These are phyloP conservation scores for Salpingus planirostris DNA, from an alignment of 2,888 invertebrate species.

Conservation along the genomic window DNA sequence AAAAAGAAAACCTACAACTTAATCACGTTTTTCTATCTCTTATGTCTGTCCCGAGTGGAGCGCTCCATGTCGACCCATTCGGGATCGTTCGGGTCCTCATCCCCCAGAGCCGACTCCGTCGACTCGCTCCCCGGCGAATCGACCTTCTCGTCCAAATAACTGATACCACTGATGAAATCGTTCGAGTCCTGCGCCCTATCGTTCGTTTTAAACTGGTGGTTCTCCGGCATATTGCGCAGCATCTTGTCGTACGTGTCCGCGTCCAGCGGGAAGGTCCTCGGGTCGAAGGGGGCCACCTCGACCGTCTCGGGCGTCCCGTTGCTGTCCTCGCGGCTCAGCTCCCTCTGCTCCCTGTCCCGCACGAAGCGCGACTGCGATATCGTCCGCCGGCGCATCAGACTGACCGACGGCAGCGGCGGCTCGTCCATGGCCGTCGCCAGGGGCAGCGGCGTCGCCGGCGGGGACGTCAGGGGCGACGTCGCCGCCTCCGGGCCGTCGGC, in stretches of 20 bases:
- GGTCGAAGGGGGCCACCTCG: constrained; percentile 62
- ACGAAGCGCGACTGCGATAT: constrained; percentile 45
- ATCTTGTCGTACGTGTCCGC: constrained; percentile 62
- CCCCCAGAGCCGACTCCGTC: constrained; percentile 52
- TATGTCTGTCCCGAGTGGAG: constrained; percentile 34
- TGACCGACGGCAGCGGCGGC: constrained; percentile 31
- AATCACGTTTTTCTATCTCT: constrained; percentile 28
- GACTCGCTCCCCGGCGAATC: constrained; percentile 42
- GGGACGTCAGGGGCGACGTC: constrained; percentile 43
- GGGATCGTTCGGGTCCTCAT: constrained; percentile 76
- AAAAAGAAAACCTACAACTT: constrained; percentile 3
- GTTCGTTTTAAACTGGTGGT: constrained; percentile 42
- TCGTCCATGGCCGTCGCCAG: constrained; percentile 6
- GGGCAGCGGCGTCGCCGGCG: constrained; percentile 46
- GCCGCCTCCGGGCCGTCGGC: constrained; percentile 40
- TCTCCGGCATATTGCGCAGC: constrained; percentile 60
- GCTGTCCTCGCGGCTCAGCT: constrained; percentile 31
- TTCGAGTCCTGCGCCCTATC: constrained; percentile 30
- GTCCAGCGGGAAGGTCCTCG: constrained; percentile 62
- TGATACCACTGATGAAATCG: constrained; percentile 9
- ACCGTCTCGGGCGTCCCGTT: constrained; percentile 27
- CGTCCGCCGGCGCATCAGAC: constrained; percentile 40
- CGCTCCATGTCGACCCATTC: constrained; percentile 59
- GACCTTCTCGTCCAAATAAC: constrained; percentile 20
- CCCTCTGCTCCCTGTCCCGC: constrained; percentile 27